phyloP scores from a whole-genome alignment of 2,888 invertebrate genomes.

The Yponomeuta cagnagella region DNA sequence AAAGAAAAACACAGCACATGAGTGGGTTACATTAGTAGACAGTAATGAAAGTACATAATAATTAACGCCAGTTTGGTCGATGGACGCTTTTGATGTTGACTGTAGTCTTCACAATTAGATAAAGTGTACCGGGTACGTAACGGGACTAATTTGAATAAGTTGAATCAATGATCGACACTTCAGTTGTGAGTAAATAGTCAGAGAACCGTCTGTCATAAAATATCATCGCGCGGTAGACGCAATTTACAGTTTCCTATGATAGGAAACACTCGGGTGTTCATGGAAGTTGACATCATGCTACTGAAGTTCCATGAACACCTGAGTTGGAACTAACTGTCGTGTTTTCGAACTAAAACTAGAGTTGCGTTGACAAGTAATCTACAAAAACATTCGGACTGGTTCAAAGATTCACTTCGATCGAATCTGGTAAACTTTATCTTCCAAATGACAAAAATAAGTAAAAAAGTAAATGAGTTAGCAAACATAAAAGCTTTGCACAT shows the following conservation, averaged over 20 bases:
- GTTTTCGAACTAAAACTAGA: no score
- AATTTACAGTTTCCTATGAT: no score
- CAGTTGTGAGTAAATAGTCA: no score
- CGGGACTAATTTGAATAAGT: not conserved
- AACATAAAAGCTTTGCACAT: not conserved
- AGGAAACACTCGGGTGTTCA: no score
- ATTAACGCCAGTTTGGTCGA: not conserved
- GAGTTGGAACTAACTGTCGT: no score
- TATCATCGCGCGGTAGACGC: no score
- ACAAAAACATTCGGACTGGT: no score
- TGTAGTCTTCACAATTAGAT: not conserved
- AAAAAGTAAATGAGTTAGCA: not conserved
- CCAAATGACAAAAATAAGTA: not conserved
- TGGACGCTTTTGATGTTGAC: not conserved
- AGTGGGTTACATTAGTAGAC: not conserved
- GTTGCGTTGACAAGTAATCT: no score
- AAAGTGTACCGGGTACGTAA: not conserved
- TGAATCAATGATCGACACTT: not conserved
- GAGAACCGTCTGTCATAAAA: no score
- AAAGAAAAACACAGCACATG: constrained; percentile 3
- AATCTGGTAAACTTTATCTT: not conserved
- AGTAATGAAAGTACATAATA: not conserved
- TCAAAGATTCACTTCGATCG: not conserved
- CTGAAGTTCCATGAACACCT: no score
- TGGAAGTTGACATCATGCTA: no score